phyloP scores from a whole-genome alignment of 1,140 invertebrate genomes.

The Gonioctena quinquepunctata region DNA sequence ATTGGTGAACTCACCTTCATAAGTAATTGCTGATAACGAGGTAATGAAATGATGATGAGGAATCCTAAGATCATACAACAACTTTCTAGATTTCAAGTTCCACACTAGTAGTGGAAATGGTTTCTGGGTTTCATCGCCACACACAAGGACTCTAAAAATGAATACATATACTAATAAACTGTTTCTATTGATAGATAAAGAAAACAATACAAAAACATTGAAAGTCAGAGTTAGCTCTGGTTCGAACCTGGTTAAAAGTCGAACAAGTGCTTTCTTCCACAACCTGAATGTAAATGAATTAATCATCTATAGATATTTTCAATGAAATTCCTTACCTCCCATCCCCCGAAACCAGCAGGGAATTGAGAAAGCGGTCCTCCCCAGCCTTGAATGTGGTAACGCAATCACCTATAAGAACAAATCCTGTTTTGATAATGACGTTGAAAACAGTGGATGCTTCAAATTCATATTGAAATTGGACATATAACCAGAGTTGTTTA shows the following conservation, averaged over 20 bases:
- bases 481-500: no score
- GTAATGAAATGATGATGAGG: constrained; percentile 89
- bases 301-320: not conserved
- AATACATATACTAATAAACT: constrained; percentile 1
- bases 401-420: constrained; percentile 80
- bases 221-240: not conserved
- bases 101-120: constrained; percentile 87
- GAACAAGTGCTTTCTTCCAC: no score
- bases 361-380: constrained; percentile 86
- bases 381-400: constrained; percentile 87
- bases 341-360: constrained; percentile 82
- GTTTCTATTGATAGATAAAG: not conserved
- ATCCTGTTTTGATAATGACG: no score
- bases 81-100: constrained; percentile 80
- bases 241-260: not conserved
- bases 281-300: no score
- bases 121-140: constrained; percentile 89
- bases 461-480: no score
- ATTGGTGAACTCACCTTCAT: constrained; percentile 74
- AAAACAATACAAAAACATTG: no score
- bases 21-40: constrained; percentile 80
- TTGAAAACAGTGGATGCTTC: no score
- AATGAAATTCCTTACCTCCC: constrained; percentile 64
- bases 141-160: constrained; percentile 76
- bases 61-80: constrained; percentile 84